A percentile compares a stretch with the other conserved stretches of the same genome.
Conservation (phyloP, 1,140 invertebrate species). For the Augochlora pura region DNA sequence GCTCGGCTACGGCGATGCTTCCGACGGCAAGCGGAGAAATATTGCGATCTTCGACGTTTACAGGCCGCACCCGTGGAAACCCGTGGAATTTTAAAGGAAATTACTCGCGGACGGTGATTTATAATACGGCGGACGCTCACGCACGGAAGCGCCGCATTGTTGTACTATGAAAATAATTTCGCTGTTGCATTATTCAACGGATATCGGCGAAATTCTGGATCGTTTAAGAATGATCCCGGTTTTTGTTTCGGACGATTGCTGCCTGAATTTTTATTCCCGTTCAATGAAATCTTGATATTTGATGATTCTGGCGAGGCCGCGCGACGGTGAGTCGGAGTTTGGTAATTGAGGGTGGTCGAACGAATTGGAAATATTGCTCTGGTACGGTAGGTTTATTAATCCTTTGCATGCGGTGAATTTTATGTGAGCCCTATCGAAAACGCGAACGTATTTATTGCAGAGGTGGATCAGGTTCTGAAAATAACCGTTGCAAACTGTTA, state of each 20-base stretch:
- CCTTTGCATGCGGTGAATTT: no score
- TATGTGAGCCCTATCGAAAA: no score
- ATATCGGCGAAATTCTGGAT: background rate
- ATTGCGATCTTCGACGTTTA: constrained; percentile 30
- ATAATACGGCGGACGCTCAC: background rate
- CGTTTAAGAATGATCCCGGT: background rate
- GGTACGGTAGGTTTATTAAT: no score
- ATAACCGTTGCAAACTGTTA: no score
- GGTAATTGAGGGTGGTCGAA: no score
- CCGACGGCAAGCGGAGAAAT: constrained; percentile 24
- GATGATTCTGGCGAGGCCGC: no score
- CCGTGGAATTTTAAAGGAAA: constrained; percentile 28
- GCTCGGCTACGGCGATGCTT: constrained; percentile 13
- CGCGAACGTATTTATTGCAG: no score
- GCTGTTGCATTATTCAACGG: background rate
- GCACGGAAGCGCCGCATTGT: background rate
- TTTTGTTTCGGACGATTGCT: background rate
- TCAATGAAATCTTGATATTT: no score
- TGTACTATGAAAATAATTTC: constrained; percentile 21
- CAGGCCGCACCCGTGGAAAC: background rate
- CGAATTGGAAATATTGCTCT: no score
- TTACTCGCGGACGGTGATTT: constrained; percentile 20
- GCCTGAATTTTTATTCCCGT: no score
- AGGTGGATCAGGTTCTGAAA: no score
- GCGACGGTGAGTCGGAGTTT: no score